These are phyloP conservation scores for Trisateles emortualis DNA, from an alignment of 2,888 invertebrate species.

Conservation along the genomic window DNA sequence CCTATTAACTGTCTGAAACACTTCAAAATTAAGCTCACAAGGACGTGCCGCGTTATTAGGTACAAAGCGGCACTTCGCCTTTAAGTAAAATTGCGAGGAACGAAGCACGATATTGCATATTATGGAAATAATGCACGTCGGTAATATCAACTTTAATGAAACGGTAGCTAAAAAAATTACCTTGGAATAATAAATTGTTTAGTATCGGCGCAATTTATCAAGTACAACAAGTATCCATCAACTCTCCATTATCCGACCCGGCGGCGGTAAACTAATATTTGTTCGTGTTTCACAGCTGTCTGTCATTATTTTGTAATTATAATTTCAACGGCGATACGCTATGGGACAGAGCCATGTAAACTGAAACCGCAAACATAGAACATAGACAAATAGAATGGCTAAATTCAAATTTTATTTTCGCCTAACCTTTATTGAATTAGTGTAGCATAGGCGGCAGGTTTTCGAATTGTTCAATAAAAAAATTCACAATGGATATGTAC, in stretches of 20 bases:
- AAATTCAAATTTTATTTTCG: conserved; percentile 32
- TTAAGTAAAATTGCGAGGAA: conserved; percentile 55
- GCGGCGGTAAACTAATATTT: conserved; percentile 3
- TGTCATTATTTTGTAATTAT: conserved; percentile 20
- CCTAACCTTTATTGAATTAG: conserved; percentile 38
- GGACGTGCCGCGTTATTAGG: conserved; percentile 25
- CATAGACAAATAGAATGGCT: conserved; percentile 14
- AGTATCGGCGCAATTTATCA: conserved; percentile 12
- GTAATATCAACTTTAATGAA: conserved; percentile 49
- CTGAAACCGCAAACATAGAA: conserved; percentile 5
- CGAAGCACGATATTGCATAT: conserved; percentile 54
- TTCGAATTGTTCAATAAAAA: conserved; percentile 38
- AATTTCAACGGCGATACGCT: neutral
- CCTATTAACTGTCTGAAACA: conserved; percentile 17
- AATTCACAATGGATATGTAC: conserved; percentile 23
- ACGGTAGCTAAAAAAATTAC: conserved; percentile 34
- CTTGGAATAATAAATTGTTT: conserved; percentile 22
- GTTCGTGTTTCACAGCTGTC: neutral
- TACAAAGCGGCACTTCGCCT: conserved; percentile 48
- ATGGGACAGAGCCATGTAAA: neutral
- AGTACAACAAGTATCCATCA: conserved; percentile 6
- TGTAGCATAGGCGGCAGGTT: conserved; percentile 16
- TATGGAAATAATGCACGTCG: conserved; percentile 49
- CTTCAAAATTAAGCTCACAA: conserved; percentile 34
- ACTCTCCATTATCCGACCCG: conserved; percentile 1